Evolutionary conservation across 2,888 invertebrate species (phyloP).

Genomic region (Campaea margaritaria): DNA sequence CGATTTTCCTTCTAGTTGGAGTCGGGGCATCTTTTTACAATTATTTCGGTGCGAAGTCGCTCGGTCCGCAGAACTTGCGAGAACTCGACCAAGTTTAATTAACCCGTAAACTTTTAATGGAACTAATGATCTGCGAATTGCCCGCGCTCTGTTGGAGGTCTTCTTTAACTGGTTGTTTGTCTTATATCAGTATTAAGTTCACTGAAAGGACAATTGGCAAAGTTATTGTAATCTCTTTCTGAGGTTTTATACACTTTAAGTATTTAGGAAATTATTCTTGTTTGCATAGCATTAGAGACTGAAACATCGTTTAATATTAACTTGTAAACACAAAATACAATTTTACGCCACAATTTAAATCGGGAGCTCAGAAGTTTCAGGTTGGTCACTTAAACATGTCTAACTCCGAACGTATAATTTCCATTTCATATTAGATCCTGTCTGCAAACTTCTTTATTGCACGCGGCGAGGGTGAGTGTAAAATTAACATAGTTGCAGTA

Average conservation of each 20-base stretch:
- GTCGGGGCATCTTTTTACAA: slow-evolving; percentile 17
- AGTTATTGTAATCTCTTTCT: not conserved
- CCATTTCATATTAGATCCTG: slow-evolving; percentile 25
- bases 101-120: slow-evolving; percentile 54
- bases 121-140: slow-evolving; percentile 57
- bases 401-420: slow-evolving; percentile 11
- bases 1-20: slow-evolving; percentile 8
- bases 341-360: too few species aligned
- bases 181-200: slow-evolving; percentile 4
- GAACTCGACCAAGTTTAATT: slow-evolving; percentile 44
- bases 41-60: slow-evolving; percentile 14
- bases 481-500: slow-evolving; percentile 48
- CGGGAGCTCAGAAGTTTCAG: not conserved
- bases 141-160: slow-evolving; percentile 28
- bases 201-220: not conserved
- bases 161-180: slow-evolving; percentile 18
- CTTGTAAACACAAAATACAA: too few species aligned
- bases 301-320: too few species aligned
- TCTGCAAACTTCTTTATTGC: slow-evolving; percentile 16
- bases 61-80: slow-evolving; percentile 4
- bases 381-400: slow-evolving; percentile 9
- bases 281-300: too few species aligned
- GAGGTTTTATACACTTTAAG: not conserved
- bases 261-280: too few species aligned
- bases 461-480: slow-evolving; percentile 21